Evolutionary conservation across 2,888 invertebrate species (phyloP), one percentile per base, ranked within the genome.

Genomic region (Apamea monoglypha): DNA sequence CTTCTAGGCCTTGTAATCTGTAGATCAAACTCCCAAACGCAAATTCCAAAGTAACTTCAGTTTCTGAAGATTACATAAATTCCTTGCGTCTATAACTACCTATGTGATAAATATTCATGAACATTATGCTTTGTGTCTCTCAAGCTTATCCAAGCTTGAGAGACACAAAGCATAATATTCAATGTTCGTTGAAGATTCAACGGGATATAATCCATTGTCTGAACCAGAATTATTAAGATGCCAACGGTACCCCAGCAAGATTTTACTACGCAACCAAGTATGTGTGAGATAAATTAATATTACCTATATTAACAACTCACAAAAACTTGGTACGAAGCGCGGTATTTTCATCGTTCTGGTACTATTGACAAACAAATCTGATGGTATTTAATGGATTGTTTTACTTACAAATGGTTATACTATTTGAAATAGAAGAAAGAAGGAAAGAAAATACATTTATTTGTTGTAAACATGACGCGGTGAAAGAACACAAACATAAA

Each of bases 151-250:
- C n/a, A n/a, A n/a, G n/a, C n/a, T n/a, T n/a, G n/a, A n/a, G n/a
- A n/a, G n/a, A n/a, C n/a, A n/a, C n/a, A n/a, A n/a, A n/a, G n/a
- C n/a, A n/a, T n/a, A n/a, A n/a, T n/a, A n/a, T n/a, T n/a, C n/a
- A n/a, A n/a, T n/a, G n/a, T n/a, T n/a, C n/a, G n/a, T n/a, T n/a
- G n/a, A n/a, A n/a, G n/a, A n/a, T 59, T 53, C 16, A 61, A n/a
- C 32, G 67, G 21, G 5, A 40, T 80, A 64, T 78, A 83, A 81
- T 84, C 80, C 84, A 68, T 84, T 67, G 73, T 80, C 18, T 70
- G 56, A 50, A 56, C 36, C 53, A 63, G 25, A 70, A 84, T 82
- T 74, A 82, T 80, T 82, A 6, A 50, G 68, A 82, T 80, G 56
- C 84, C 68, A 53, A n/a, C 68, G 40, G 12, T 69, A 72, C 61